These are phyloP conservation scores for Oncorhynchus masou DNA, from an alignment of 2,113 vertebrate species.

Conservation along the genomic window DNA sequence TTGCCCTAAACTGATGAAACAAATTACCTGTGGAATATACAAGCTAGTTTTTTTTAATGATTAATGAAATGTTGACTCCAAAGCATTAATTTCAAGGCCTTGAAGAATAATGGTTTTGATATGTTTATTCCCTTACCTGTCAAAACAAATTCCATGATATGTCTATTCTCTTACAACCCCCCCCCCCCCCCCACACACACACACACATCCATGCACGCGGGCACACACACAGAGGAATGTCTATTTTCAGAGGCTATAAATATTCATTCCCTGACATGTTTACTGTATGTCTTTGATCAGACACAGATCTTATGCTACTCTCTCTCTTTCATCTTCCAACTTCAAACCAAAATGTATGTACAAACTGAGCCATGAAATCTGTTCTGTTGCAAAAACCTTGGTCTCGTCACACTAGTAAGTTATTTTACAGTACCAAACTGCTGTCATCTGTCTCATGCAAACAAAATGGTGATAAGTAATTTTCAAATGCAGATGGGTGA, in stretches of 20 bases:
- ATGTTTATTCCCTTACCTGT: no score
- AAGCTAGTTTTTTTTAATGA: no score
- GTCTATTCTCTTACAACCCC: no score
- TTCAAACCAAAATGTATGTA: conserved; percentile 56
- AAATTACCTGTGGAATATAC: conserved; percentile 4
- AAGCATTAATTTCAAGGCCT: no score
- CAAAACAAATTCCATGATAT: no score
- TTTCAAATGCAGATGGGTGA: not conserved
- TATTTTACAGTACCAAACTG: conserved; percentile 11
- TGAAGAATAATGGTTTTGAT: no score
- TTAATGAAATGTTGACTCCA: no score
- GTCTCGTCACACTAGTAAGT: not conserved
- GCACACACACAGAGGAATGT: conserved; percentile 15
- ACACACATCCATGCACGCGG: no score
- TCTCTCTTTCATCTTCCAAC: conserved; percentile 68
- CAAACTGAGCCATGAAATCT: conserved; percentile 51
- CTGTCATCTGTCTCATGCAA: conserved; percentile 9
- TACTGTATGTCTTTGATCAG: conserved; percentile 69
- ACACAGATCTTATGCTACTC: conserved; percentile 49
- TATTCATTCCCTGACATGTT: conserved; percentile 69
- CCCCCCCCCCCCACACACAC: conserved; percentile 8
- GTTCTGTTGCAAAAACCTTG: conserved; percentile 30
- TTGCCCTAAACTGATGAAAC: conserved; percentile 7
- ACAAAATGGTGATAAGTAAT: conserved; percentile 17
- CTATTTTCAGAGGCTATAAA: conserved; percentile 57